Evolutionary conservation across 2,888 invertebrate species (phyloP), one percentile per base, ranked within the genome.

Genomic region (Melieria crassipennis): DNA sequence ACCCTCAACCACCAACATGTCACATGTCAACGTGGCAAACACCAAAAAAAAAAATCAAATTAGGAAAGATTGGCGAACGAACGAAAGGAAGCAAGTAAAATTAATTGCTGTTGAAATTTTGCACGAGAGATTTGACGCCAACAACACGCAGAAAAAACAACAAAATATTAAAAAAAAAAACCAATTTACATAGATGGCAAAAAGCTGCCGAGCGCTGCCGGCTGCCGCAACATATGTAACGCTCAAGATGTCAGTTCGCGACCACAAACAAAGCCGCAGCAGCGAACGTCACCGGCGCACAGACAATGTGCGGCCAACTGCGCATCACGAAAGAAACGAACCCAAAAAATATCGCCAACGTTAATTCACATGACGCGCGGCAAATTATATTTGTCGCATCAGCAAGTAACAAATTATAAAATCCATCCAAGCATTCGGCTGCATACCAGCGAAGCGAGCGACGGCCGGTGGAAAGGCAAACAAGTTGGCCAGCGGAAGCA

Each of bases 301-400:
- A 55, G 55, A 55, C 55, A 55, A n/a, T 4, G 10, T 50, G 9
- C 11, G 11, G 63, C 30, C n/a, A 30, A 6, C 16, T 48, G 2
- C 16, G 46, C 11, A 16, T 7, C 58, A 58, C 3, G 50, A n/a
- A 13, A 30, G 43, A 52, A 30, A 30, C 30, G 30, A 30, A 30
- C 30, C 30, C 30, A 30, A 30, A 30, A 30, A 30, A 30, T 30
- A 30, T 30, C 30, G 30, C 30, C 1, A 45, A 78, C 77, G 80
- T 82, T 82, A 81, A 82, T 83, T 78, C 81, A 81, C 79, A 80
- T 81, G 82, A 81, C 80, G 78, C 78, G 79, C 78, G 78, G 79
- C 81, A 83, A 81, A 83, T 83, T 82, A 79, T 82, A 81, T 83
- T 83, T 81, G 81, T 79, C 83, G 79, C 83, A 80, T 81, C 81